Conservation (phyloP, 2,888 invertebrate species). For the Acleris emargana region DNA sequence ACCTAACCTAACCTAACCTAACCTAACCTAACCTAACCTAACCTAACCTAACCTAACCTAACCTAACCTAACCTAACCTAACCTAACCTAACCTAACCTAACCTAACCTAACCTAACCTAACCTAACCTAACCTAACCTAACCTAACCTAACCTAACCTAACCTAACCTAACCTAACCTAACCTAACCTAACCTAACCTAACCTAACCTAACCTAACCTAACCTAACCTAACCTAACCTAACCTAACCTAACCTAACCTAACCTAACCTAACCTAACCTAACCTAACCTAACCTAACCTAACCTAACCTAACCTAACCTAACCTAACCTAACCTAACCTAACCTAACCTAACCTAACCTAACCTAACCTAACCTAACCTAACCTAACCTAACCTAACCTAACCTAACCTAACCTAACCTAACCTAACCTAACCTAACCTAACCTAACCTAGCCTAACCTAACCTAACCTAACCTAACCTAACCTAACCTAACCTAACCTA, state of each 20-base stretch:
- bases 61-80: slow-evolving; percentile 41
- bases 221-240: slow-evolving; percentile 38
- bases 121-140: slow-evolving; percentile 39
- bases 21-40: slow-evolving; percentile 42
- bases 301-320: slow-evolving; percentile 37
- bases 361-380: slow-evolving; percentile 36
- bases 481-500: slow-evolving; percentile 40
- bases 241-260: slow-evolving; percentile 38
- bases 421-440: slow-evolving; percentile 29
- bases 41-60: slow-evolving; percentile 41
- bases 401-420: slow-evolving; percentile 35
- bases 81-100: slow-evolving; percentile 41
- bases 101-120: slow-evolving; percentile 40
- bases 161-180: slow-evolving; percentile 39
- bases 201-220: slow-evolving; percentile 40
- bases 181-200: slow-evolving; percentile 40
- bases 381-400: slow-evolving; percentile 35
- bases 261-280: slow-evolving; percentile 38
- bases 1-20: slow-evolving; percentile 41
- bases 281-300: slow-evolving; percentile 37
- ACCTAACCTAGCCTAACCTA: slow-evolving; percentile 36
- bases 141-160: slow-evolving; percentile 39
- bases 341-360: slow-evolving; percentile 37
- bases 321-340: slow-evolving; percentile 37
- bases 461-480: slow-evolving; percentile 39